Evolutionary conservation across 2,797 vertebrate genomes (phyloP), one percentile per base, ranked within the genome.

Genomic region (Pterois miles): DNA sequence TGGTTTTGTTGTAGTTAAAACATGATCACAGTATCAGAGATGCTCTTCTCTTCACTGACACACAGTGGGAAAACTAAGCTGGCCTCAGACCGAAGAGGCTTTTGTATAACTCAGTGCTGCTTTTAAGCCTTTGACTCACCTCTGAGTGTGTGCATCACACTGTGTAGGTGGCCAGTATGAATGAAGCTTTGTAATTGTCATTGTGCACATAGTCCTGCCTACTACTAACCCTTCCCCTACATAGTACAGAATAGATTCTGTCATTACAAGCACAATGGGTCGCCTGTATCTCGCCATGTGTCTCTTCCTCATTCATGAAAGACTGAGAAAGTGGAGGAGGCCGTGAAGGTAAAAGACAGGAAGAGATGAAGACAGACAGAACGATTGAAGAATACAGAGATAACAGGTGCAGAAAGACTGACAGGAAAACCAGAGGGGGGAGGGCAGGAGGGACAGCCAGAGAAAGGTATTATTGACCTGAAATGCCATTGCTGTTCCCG

Each of bases 401-500:
- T 66, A 70, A 71, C 60, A 82, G 65, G 64, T 60, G 53, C 22
- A 68, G 73, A 76, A 31, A 58, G 14, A 57, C 29, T 12, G 52
- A 56, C 74, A 74, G 16, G n/a, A 65, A 73, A 63, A n/a, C 10
- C 33, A 16, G 23, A 22, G 43, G 34, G 66, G 38, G 54, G 31
- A 73, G 65, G 14, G 58, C 54, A 78, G 63, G 54, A 65, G 70
- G 71, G 34, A 54, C 29, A 66, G 67, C 48, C 16, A 40, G 46
- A 54, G 50, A 81, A 76, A 85, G 64, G 84, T 54, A 87, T 92
- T 88, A 93, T 83, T 88, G 88, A 90, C 71, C 76, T 78, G 65
- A 88, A 92, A 87, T 31, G 65, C 75, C 64, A 76, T 71, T 14
- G 79, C 74, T 10, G 13, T 48, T 66, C 81, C 81, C 50, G 59